Evolutionary conservation across 2,113 vertebrate species (phyloP).

Genomic region (Spea bombifrons): DNA sequence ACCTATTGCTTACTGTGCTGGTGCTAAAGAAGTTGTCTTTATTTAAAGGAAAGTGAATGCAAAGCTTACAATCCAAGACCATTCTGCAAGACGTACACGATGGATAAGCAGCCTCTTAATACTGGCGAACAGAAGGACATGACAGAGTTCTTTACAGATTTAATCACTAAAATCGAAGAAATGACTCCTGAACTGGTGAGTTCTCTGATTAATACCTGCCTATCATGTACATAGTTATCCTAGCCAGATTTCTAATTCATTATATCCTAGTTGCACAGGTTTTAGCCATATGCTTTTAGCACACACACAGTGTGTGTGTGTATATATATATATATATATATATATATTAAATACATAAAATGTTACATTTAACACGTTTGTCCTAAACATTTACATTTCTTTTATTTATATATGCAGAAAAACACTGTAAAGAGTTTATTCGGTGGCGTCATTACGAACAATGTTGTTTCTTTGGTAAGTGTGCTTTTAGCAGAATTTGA

Average conservation of each 20-base stretch:
- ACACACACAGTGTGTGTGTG: too few species aligned
- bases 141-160: constrained; percentile 98
- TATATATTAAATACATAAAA: too few species aligned
- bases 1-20: too few species aligned
- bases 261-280: neutral
- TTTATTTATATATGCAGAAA: constrained; percentile 74
- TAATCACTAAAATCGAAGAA: constrained; percentile 99
- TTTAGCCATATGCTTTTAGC: neutral
- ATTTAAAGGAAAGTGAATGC: constrained; percentile 88
- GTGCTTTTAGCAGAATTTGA: neutral
- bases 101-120: constrained; percentile 98
- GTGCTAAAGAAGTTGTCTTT: neutral
- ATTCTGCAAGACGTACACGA: constrained; percentile 98
- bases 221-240: neutral
- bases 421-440: constrained; percentile 98
- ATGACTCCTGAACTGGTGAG: constrained; percentile 96
- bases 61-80: constrained; percentile 97
- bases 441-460: constrained; percentile 98
- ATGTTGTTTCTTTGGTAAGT: constrained; percentile 96
- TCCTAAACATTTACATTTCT: constrained; percentile 27
- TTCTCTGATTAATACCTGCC: neutral
- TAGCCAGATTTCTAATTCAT: constrained; percentile 35
- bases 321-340: too few species aligned
- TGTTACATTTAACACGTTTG: neutral
- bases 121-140: constrained; percentile 98